These are phyloP conservation scores for Orcinus orca DNA, from an alignment of 2,113 vertebrate genomes.

Conservation along the genomic window DNA sequence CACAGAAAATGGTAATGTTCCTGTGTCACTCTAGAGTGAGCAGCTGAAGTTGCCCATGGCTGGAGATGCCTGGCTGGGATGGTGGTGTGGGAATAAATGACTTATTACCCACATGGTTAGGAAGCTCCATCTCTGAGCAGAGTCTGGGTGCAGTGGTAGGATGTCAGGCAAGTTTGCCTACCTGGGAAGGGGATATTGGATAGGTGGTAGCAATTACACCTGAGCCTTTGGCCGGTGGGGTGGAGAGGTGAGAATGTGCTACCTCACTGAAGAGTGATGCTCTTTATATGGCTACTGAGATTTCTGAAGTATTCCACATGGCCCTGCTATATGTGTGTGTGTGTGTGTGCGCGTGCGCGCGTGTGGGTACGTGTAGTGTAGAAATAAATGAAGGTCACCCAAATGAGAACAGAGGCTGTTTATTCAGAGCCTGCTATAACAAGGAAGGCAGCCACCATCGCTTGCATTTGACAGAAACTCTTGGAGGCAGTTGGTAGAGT, in stretches of 20 bases:
- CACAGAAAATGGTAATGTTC: background rate
- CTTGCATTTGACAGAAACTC: background rate
- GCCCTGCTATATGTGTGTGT: background rate
- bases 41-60: background rate
- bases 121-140: background rate
- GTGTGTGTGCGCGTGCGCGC: background rate
- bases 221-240: background rate
- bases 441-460: background rate
- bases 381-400: constrained; percentile 22
- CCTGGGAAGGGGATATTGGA: background rate
- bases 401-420: background rate
- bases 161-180: background rate
- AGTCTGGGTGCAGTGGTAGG: background rate
- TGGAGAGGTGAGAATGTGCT: background rate
- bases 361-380: background rate
- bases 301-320: background rate
- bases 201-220: background rate
- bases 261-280: background rate
- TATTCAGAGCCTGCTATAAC: background rate
- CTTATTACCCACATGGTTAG: background rate
- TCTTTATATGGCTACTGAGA: background rate
- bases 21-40: background rate
- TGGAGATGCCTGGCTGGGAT: background rate
- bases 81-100: background rate
- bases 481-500: background rate